Base-by-base conservation (phyloP, 1,140 invertebrate genomes). In the Halesus radiatus region DNA sequence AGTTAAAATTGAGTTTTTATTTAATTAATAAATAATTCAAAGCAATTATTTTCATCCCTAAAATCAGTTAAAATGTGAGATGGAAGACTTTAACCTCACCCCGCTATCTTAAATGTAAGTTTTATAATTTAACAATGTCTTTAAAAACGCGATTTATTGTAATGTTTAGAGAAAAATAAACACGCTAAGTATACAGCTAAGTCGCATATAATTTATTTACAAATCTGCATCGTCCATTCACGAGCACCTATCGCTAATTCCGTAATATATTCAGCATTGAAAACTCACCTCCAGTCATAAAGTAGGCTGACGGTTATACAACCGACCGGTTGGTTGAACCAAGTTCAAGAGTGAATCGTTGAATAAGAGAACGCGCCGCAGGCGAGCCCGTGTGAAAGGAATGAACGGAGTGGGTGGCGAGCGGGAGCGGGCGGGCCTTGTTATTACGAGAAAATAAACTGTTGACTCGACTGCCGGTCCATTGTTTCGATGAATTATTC, bases 261-360 rank as follows among this genome's bases (percentile, higher is more conserved):
- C 32, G 37, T 70, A 70, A 70, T 70, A 16, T 50, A 70, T 70
- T 70, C 66, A 50, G 66, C 66, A 70, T 70, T 70, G 66, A 70
- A 70, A 70, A 22, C 15, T 70, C 37, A 50, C 66, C 66, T 70
- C 66, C 16, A 70, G 66, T 37, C 62, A 16, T 8, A n/a, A 74
- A 74, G 70, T 74, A 74, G 70, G 70, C 56, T 56, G 70, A 74
- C 50, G 53, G 50, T 74, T 74, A 56, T 74, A 56, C 23, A 74
- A 74, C n/a, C 50, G 26, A 54, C 70, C 45, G 52, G 70, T 74
- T 15, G 53, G 70, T 74, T 32, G 52, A 74, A 56, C 70, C 70
- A 74, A 74, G 70, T 74, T 74, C 70, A 74, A 74, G 70, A 74
- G 50, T 74, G 23, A 74, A 74, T 53, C 70, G 70, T 56, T 74